Evolutionary conservation across 2,888 invertebrate genomes (phyloP).

Genomic region (Nesidiocoris tenuis): DNA sequence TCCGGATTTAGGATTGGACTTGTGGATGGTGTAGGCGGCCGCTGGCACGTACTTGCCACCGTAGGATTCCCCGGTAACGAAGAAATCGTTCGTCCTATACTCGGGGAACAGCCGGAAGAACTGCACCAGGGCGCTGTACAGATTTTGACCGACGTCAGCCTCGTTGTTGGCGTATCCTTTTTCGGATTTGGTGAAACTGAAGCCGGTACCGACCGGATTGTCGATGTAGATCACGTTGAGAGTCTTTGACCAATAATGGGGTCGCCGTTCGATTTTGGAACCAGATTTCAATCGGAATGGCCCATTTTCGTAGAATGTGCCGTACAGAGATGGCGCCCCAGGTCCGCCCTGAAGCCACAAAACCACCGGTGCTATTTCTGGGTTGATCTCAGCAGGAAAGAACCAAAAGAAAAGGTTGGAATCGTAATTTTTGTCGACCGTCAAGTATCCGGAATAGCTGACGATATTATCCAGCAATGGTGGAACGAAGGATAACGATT

Average conservation of each 20-base stretch:
- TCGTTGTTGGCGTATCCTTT: constrained; percentile 78
- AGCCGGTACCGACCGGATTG: constrained; percentile 90
- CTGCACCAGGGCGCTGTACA: constrained; percentile 73
- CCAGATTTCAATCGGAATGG: constrained; percentile 71
- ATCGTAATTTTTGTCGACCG: constrained; percentile 60
- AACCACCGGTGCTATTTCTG: constrained; percentile 62
- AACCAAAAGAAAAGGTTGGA: constrained; percentile 60
- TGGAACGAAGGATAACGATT: constrained; percentile 42
- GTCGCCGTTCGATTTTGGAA: constrained; percentile 74
- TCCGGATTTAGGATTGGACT: constrained; percentile 68
- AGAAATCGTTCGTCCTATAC: constrained; percentile 72
- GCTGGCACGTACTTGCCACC: constrained; percentile 80
- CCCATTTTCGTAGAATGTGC: constrained; percentile 81
- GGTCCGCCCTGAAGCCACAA: constrained; percentile 87
- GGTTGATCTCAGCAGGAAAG: constrained; percentile 57
- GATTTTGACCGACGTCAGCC: constrained; percentile 73
- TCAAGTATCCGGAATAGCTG: constrained; percentile 65
- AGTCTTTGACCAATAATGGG: constrained; percentile 74
- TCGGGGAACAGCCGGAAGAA: constrained; percentile 81
- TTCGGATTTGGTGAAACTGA: constrained; percentile 74
- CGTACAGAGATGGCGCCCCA: constrained; percentile 75
- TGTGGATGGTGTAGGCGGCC: constrained; percentile 68
- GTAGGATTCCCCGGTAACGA: constrained; percentile 85
- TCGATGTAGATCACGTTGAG: constrained; percentile 86
- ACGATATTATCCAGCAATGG: constrained; percentile 54